Evolutionary conservation across 2,113 vertebrate species (phyloP), one percentile per base, ranked within the genome.

Genomic region (Galeopterus variegatus): DNA sequence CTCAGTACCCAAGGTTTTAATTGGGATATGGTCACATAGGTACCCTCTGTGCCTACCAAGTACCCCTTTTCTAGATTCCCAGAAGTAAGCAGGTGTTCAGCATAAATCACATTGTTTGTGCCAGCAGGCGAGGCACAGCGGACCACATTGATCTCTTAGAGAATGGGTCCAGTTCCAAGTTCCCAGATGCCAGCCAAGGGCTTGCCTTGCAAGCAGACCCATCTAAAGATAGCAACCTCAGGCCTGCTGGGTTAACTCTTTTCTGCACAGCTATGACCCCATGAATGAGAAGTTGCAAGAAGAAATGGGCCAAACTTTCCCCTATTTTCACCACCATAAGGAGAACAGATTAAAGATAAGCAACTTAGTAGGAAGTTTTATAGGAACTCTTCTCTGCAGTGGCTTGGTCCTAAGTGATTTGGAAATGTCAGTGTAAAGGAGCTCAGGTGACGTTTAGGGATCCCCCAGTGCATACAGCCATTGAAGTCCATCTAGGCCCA

Each of bases 251-350:
- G 18, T 28, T 67, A 62, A 76, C 26, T 90, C n/a, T 91, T 72
- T 76, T 5, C 62, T 81, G 9, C 12, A 84, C 12, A 62, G 14
- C 26, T 75, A 60, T 21, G 6, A 94, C 15, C 10, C 24, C n/a
- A 56, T 45, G 50, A 84, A 88, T 48, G 60, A 91, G 52, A 70
- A 79, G 5, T 24, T 92, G 23, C 88, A n/a, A 97, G 60, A 77
- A 58, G 24, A 81, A 79, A 62, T 17, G 33, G n/a, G 18, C 17
- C 23, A 70, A 45, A 83, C 3, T 80, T 87, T 33, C 14, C 19
- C 23, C 21, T 77, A 73, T 84, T 90, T 93, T 93, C 50, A 93
- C 33, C 36, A 79, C 84, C 28, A 12, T n/a, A 31, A 52, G 45
- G 77, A n/a, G 67, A 67, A 69, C 28, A 91, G 6, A 72, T 41